Evolutionary conservation across 2,113 vertebrate species (phyloP), one percentile per base, ranked within the genome.

Genomic region (Macquaria australasica): DNA sequence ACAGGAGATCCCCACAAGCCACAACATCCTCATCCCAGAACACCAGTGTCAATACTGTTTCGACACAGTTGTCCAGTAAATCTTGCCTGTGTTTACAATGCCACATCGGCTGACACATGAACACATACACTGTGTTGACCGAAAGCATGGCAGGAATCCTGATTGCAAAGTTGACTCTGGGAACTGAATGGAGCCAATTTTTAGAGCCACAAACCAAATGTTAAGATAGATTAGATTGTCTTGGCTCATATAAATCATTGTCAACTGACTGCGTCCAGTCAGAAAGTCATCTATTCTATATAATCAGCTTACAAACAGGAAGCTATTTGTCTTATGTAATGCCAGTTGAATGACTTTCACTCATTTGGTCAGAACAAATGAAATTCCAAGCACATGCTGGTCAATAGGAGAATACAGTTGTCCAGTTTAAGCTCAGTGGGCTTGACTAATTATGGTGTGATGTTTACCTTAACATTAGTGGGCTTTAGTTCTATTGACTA

Each of bases 261-360:
- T 90, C 72, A 83, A 83, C 63, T 78, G 83, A 88, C 83, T 55
- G 77, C 18, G n/a, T 83, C 85, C 75, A 82, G 79, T 87, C 83
- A 90, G 69, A 86, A 75, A 88, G 67, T 62, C 77, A 83, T 90
- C 89, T 74, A 81, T 75, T 84, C 67, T 80, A 67, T 77, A 64
- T 91, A 92, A 92, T 93, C 89, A 88, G 74, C 82, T 83, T 69
- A 88, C 77, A 51, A 73, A 84, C 82, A 72, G 68, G 87, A 87
- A 41, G 72, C 72, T 58, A 43, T 89, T 64, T 73, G 48, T 90
- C 82, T 72, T 86, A 21, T 73, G 23, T 76, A 50, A 90, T 8
- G 71, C 86, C 83, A 73, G 92, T 48, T 77, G 59, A 82, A 87
- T 81, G 16, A 76, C 89, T 92, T 90, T 91, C n/a, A 79, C 63